Base-by-base conservation (phyloP, 2,113 vertebrate genomes). In the Nothobranchius furzeri region DNA sequence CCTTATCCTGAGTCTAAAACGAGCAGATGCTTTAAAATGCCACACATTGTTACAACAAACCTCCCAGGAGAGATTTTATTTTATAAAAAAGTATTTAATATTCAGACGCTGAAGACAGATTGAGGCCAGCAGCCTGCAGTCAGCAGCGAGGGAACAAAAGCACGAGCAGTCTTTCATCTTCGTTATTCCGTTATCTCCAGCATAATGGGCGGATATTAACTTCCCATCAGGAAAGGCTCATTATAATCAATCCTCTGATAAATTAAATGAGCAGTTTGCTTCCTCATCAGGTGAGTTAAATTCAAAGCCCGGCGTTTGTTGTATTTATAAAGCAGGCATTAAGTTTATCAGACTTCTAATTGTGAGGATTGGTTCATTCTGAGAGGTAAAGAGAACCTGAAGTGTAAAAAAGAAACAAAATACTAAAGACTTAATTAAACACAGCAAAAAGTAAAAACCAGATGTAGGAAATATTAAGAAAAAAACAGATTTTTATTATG, bases 191-290 rank as follows among this genome's bases (percentile, higher is more conserved):
- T 92, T 92, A 94, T 94, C 93, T 77, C 73, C 9, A 36, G 49
- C 52, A 37, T 83, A 86, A 87, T 77, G 88, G 85, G 84, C 35
- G 47, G 78, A 76, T 81, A 86, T 83, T 86, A 87, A 88, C 81
- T 82, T 86, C 81, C 85, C 79, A 73, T 88, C 95, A 95, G 95
- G 94, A 94, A 61, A 91, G 91, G 93, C 90, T 94, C 95, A 96
- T 96, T 95, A 95, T 91, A 94, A 95, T 95, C 93, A 93, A 92
- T 93, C 94, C 91, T 91, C 73, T 94, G 94, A 95, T 95, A 96
- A 95, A 93, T 95, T 95, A 95, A 93, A 81, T 87, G 91, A 93
- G 69, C 93, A 87, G 90, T 94, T 92, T 94, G 94, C 75, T 94
- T 93, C 86, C 30, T 30, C 30, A 30, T 30, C 30, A 30, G 30